Percentiles rank a stretch among this genome's conserved stretches.
Conservation (phyloP, 2,888 invertebrate species). For the Heliconius ismenius region DNA sequence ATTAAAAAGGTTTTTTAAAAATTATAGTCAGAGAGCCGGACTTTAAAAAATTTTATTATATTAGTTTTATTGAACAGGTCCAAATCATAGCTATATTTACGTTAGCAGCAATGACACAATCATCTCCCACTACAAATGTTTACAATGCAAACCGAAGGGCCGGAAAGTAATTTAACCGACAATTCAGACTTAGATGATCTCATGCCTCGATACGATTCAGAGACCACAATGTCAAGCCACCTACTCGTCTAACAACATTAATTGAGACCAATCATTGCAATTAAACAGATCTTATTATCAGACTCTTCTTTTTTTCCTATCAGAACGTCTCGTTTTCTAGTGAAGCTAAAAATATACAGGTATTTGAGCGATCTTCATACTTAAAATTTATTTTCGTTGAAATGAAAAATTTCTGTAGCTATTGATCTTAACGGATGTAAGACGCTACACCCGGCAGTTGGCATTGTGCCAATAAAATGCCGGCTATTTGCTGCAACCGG, state of each 20-base stretch:
- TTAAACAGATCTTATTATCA: constrained; percentile 27
- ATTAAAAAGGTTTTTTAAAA: not conserved
- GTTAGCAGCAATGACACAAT: constrained; percentile 15
- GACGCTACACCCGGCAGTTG: constrained; percentile 63
- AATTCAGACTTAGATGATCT: constrained; percentile 42
- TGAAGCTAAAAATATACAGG: too few relatives aligned
- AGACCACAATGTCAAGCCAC: constrained; percentile 36
- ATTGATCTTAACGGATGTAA: constrained; percentile 53
- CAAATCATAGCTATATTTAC: constrained; percentile 15
- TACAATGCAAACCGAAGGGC: constrained; percentile 43
- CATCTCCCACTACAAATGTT: constrained; percentile 13
- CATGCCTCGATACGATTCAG: constrained; percentile 37
- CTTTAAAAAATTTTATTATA: not conserved
- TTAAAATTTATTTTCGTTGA: constrained; percentile 5
- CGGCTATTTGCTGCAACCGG: constrained; percentile 58
- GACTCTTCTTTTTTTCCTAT: not conserved
- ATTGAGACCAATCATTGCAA: constrained; percentile 34
- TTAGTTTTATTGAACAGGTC: not conserved
- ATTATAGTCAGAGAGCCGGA: not conserved
- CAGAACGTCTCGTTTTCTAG: too few relatives aligned
- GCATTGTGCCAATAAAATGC: constrained; percentile 67
- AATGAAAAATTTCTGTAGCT: constrained; percentile 42
- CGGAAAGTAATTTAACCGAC: constrained; percentile 36
- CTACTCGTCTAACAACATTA: constrained; percentile 36
- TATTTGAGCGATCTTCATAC: not conserved